Percentiles rank a stretch among this genome's conserved stretches.
phyloP scores from a whole-genome alignment of 2,113 vertebrate genomes.

The Chaetorhynchus papuensis region DNA sequence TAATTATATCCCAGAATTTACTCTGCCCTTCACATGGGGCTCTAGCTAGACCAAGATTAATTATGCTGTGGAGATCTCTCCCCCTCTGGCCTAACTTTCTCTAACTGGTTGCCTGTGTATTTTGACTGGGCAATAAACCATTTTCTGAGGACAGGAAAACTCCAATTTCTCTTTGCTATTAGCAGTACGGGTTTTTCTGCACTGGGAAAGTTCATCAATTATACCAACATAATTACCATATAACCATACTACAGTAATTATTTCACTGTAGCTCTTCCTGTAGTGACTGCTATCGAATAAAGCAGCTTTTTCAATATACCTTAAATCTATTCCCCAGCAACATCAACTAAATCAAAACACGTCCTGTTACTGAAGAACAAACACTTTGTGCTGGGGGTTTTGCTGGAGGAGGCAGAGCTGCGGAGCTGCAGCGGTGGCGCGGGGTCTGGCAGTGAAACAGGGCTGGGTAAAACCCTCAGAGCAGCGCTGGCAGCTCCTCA shows the following conservation, averaged over 20 bases:
- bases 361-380: not conserved
- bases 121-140: conserved; percentile 13
- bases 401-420: not conserved
- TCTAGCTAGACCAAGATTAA: not conserved
- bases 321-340: conserved; percentile 3
- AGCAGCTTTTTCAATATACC: not conserved
- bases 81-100: not conserved
- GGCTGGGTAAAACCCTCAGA: not conserved
- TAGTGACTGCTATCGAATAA: conserved; percentile 8
- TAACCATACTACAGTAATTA: conserved; percentile 17
- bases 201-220: conserved; percentile 39
- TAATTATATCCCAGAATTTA: conserved; percentile 19
- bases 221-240: conserved; percentile 39
- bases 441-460: rapidly evolving
- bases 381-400: not conserved
- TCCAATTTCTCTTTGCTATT: not conserved
- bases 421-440: rapidly evolving
- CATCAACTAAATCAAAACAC: not conserved
- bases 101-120: not conserved
- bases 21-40: not conserved
- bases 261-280: conserved; percentile 19
- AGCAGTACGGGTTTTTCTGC: not conserved
- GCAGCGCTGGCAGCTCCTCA: rapidly evolving
- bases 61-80: not conserved
- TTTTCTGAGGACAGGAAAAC: not conserved